Base-by-base conservation (phyloP, 2,888 invertebrate species). In the Plusia festucae region DNA sequence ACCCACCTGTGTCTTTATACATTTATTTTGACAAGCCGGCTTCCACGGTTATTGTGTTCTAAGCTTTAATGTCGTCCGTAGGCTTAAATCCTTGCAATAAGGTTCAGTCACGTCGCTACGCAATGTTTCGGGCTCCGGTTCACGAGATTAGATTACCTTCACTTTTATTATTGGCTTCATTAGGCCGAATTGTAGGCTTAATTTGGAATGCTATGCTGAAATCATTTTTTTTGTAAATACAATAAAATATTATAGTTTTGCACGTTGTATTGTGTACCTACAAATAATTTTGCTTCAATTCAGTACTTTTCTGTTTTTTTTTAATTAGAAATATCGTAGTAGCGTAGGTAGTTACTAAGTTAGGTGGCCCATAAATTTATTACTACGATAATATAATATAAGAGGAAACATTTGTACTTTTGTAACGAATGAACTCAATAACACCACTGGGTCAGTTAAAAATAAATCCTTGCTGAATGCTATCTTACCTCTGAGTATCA, bases 21-120 rank as follows among this genome's bases (percentile, higher is more conserved):
- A 34, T 61, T 53, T 11, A 61, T 58, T 66, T 53, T 27, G 61
- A 49, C 49, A 58, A 53, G 49, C 11, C 18, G 22, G 22, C 30
- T 27, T n/a, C 24, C 49, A 8, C 30, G 30, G 54, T 55, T 68
- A 72, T 60, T 60, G 53, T 46, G 22, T 40, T 34, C 30, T 52
- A 56, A 68, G 63, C 34, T 40, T 56, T 52, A 20, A 49, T 46
- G 34, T n/a, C 54, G 18, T 32, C 49, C 53, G 44, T 51, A 27
- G 20, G 46, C 51, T 55, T 60, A 66, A 65, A 57, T 65, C 61
- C 55, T 34, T 20, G 32, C 24, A 61, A 57, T 66, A 63, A 54
- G 52, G 62, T 27, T 53, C n/a, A 16, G 61, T 49, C 72, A 70
- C 65, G 71, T 70, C 40, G 16, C 6, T 32, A 53, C 51, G 24